A percentile compares a stretch with the other conserved stretches of the same genome.
These are phyloP conservation scores for Candoia aspera DNA, from an alignment of 2,113 vertebrate species.

Conservation along the genomic window DNA sequence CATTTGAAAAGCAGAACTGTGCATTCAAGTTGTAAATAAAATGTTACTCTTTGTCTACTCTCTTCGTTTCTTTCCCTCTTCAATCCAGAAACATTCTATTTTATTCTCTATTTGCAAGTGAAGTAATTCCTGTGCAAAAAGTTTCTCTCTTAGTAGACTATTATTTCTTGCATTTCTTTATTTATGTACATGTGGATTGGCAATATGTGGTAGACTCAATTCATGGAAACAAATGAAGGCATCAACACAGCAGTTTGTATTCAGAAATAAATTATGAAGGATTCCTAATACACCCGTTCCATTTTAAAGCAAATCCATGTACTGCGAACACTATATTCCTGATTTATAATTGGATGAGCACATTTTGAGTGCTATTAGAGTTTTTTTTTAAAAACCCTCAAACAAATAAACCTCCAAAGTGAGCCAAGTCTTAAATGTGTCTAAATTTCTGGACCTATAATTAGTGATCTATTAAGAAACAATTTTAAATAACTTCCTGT, in stretches of 20 bases:
- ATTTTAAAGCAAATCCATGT: neutral
- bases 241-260: neutral
- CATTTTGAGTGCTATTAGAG: neutral
- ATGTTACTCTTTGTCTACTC: neutral
- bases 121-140: neutral
- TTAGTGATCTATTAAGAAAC: slow-evolving; percentile 27
- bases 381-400: neutral
- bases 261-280: neutral
- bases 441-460: neutral
- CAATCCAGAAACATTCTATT: neutral
- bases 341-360: neutral
- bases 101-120: neutral
- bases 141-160: neutral
- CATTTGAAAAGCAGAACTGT: neutral
- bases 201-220: neutral
- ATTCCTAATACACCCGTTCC: neutral
- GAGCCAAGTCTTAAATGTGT: neutral
- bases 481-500: neutral
- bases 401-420: neutral
- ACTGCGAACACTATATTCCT: too few species aligned
- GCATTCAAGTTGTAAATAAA: neutral
- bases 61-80: neutral
- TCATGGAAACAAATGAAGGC: neutral
- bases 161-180: neutral
- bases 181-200: neutral